phyloP scores from a whole-genome alignment of 30 jellyfish, hydroid and myxozoan genomes.

The Aurelia coerulea region DNA sequence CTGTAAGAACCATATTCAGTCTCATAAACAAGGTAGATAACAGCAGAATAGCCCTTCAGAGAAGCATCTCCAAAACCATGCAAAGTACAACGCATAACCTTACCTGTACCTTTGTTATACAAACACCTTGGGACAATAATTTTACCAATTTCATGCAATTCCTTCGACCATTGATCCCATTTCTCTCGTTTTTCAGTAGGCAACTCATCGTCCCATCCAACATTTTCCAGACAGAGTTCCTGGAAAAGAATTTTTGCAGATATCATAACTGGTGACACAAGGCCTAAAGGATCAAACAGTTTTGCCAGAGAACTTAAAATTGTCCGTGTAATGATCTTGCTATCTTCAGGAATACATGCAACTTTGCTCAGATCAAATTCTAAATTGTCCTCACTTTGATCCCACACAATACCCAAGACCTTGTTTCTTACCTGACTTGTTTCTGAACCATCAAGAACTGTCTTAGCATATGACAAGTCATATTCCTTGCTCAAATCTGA shows the following conservation, averaged over 20 bases:
- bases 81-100: conserved; percentile 1
- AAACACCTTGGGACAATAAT: conserved; percentile 21
- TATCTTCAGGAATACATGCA: not conserved
- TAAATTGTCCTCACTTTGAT: not conserved
- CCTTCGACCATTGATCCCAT: conserved; percentile 26
- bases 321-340: not conserved
- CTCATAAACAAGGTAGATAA: conserved; percentile 7
- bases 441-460: not conserved
- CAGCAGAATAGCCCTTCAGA: conserved; percentile 15
- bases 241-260: conserved; percentile 22
- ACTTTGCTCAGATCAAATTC: not conserved
- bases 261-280: conserved; percentile 34
- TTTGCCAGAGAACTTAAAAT: conserved; percentile 22
- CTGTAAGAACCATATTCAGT: conserved; percentile 3
- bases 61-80: conserved; percentile 52
- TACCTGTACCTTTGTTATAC: not conserved
- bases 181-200: not conserved
- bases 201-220: conserved; percentile 33
- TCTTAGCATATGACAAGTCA: conserved; percentile 6
- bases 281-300: conserved; percentile 43
- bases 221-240: conserved; percentile 9
- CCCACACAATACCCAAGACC: not conserved
- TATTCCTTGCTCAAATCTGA: not conserved
- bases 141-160: not conserved
- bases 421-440: not conserved